A percentile compares a stretch with the other conserved stretches of the same genome.
Evolutionary conservation across 2,113 vertebrate species (phyloP).

Genomic region (Apeltes quadracus): DNA sequence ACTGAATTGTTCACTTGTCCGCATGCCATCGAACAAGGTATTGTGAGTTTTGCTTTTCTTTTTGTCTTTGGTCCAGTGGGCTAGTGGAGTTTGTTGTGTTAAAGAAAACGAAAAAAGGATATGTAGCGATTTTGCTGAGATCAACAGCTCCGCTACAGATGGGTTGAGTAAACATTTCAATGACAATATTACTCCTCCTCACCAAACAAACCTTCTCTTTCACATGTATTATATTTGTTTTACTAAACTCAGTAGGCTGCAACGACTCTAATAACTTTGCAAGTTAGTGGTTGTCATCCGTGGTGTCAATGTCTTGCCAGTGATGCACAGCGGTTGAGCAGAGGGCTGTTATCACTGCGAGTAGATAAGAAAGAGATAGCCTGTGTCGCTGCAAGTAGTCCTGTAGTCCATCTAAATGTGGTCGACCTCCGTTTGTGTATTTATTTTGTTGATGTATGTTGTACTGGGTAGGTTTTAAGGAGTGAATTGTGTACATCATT

Average conservation of each 20-base stretch:
- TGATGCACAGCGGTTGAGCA: constrained; percentile 26
- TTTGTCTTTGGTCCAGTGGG: constrained; percentile 26
- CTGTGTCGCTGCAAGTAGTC: constrained; percentile 9
- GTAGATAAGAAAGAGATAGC: constrained; percentile 36
- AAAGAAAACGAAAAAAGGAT: background rate
- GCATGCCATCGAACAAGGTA: constrained; percentile 33
- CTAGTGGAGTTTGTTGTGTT: constrained; percentile 21
- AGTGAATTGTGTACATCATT: constrained; percentile 19
- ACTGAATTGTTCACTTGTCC: constrained; percentile 32
- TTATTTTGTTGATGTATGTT: constrained; percentile 27
- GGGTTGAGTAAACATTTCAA: constrained; percentile 56
- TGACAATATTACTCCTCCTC: constrained; percentile 54
- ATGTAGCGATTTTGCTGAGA: constrained; percentile 40
- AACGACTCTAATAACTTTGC: constrained; percentile 30
- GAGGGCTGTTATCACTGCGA: constrained; percentile 28
- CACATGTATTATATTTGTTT: constrained; percentile 8
- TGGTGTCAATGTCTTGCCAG: constrained; percentile 30
- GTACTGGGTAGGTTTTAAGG: constrained; percentile 19
- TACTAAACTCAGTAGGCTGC: background rate
- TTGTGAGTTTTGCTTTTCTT: constrained; percentile 42
- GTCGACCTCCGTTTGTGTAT: constrained; percentile 12
- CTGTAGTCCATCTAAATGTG: constrained; percentile 23
- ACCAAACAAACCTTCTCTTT: constrained; percentile 26
- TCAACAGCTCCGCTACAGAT: constrained; percentile 47
- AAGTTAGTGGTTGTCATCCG: constrained; percentile 36